phyloP scores from a whole-genome alignment of 2,113 vertebrate genomes.

The Ciconia boyciana region DNA sequence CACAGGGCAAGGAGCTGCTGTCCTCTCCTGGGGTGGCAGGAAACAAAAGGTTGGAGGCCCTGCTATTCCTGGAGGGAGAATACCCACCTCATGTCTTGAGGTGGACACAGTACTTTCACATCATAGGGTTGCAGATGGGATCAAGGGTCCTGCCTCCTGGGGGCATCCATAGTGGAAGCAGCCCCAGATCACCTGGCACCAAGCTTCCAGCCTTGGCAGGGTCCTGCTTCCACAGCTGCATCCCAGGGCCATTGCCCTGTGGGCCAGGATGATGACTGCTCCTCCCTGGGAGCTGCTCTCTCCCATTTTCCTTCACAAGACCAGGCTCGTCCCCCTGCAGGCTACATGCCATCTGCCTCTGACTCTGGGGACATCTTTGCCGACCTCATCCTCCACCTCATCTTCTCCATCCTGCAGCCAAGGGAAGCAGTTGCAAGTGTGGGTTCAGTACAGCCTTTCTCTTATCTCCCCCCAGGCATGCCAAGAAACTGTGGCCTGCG shows the following conservation, averaged over 20 bases:
- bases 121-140: background rate
- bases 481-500: background rate
- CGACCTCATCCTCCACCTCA: background rate
- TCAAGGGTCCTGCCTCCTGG: background rate
- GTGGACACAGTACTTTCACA: background rate
- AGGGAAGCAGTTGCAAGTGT: background rate
- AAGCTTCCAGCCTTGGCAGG: background rate
- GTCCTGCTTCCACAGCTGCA: background rate
- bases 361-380: background rate
- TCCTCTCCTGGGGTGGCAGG: background rate
- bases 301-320: background rate
- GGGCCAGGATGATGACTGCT: background rate
- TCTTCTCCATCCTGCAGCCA: background rate
- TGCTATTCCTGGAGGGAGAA: background rate
- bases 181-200: background rate
- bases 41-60: background rate
- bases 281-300: background rate
- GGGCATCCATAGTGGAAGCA: background rate
- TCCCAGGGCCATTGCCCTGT: rapidly evolving
- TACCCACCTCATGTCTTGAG: rapidly evolving
- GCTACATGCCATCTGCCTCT: background rate
- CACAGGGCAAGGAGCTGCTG: background rate
- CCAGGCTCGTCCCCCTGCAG: background rate
- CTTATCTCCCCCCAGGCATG: background rate
- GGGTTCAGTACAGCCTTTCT: background rate